These are phyloP conservation scores for Camponotus floridanus DNA, from an alignment of 1,140 invertebrate species.

Conservation along the genomic window DNA sequence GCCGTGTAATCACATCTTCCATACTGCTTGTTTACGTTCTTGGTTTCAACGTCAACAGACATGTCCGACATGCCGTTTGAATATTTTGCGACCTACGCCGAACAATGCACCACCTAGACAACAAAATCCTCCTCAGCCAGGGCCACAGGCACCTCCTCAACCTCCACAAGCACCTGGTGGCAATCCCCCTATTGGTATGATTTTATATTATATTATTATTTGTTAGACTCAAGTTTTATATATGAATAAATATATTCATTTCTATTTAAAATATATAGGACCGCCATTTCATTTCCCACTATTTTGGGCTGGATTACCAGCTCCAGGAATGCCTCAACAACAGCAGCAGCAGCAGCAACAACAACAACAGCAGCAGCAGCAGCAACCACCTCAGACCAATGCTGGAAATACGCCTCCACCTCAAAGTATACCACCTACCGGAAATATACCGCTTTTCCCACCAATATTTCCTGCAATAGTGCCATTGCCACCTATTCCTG, in stretches of 20 bases:
- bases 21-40: conserved; percentile 98
- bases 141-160: conserved; percentile 83
- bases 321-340: conserved; percentile 72
- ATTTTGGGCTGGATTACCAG: conserved; percentile 82
- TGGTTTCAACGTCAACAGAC: conserved; percentile 99
- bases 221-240: neutral
- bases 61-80: conserved; percentile 99
- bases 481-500: conserved; percentile 92
- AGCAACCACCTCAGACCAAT: conserved; percentile 69
- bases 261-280: conserved; percentile 59
- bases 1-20: conserved; percentile 99
- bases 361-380: conserved; percentile 52
- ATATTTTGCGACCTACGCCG: conserved; percentile 93
- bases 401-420: conserved; percentile 75
- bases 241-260: conserved; percentile 1
- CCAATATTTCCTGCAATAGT: conserved; percentile 88
- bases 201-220: neutral
- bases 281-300: conserved; percentile 78
- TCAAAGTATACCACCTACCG: conserved; percentile 82
- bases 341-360: conserved; percentile 63
- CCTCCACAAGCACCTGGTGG: conserved; percentile 80
- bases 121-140: conserved; percentile 79
- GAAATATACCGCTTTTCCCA: conserved; percentile 86
- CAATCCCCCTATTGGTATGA: conserved; percentile 79
- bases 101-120: conserved; percentile 77